phyloP scores from a whole-genome alignment of 2,888 invertebrate species.

The Encarsia formosa region DNA sequence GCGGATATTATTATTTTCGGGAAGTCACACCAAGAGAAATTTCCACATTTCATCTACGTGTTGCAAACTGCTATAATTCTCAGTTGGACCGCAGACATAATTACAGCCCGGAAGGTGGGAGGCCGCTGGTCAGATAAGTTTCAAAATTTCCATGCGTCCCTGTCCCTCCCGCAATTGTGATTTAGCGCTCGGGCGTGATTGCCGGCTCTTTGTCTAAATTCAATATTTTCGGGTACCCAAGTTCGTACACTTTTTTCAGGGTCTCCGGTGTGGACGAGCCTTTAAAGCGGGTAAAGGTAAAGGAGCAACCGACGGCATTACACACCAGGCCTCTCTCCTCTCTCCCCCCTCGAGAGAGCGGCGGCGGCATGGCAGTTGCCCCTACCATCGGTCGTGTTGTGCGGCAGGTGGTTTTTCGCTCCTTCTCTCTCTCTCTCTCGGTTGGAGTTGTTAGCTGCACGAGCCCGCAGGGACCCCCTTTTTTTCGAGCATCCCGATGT shows the following conservation, averaged over 20 bases:
- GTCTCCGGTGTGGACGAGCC: not conserved
- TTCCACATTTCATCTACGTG: slow-evolving; percentile 23
- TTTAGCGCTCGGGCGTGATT: too few species aligned
- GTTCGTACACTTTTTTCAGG: too few species aligned
- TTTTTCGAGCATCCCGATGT: not conserved
- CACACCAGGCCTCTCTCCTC: not conserved
- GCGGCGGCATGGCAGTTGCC: slow-evolving; percentile 32
- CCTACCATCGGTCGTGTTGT: slow-evolving; percentile 40
- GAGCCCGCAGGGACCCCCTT: not conserved
- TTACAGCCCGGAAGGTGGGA: slow-evolving; percentile 5
- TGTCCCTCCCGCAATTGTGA: slow-evolving; percentile 19
- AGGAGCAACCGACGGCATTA: too few species aligned
- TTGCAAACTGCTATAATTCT: slow-evolving; percentile 25
- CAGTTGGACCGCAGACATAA: slow-evolving; percentile 21
- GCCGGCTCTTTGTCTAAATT: too few species aligned
- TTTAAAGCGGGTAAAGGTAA: not conserved
- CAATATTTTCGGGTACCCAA: too few species aligned
- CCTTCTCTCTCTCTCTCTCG: slow-evolving; percentile 23
- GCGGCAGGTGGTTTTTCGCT: slow-evolving; percentile 50
- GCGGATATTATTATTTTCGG: too few species aligned
- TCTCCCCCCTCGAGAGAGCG: not conserved
- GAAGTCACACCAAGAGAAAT: too few species aligned
- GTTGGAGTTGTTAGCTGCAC: not conserved
- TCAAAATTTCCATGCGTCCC: slow-evolving; percentile 18
- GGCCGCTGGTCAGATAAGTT: slow-evolving; percentile 16